Evolutionary conservation across 2,113 vertebrate species (phyloP), one percentile per base, ranked within the genome.

Genomic region (Bettongia penicillata): DNA sequence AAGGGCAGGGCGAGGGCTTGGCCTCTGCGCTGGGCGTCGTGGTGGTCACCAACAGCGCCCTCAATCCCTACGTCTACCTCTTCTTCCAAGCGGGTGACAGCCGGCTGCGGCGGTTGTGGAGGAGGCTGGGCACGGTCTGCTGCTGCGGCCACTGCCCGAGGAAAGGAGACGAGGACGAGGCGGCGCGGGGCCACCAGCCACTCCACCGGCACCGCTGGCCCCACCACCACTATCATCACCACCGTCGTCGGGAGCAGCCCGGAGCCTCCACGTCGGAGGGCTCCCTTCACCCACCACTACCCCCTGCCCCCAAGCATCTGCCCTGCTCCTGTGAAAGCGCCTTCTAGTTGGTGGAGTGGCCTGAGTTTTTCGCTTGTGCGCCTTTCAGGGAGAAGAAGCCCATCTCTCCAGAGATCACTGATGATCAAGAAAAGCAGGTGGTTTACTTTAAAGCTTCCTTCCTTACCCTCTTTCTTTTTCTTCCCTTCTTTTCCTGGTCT

Each of bases 11-110:
- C 93, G 97, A 97, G 94, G 92, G 89, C 89, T 57, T 97, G 96
- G 89, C 95, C 93, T 57, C 94, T 1, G 96, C 95, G 4, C 53
- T 98, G 96, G 98, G 96, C 50, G 95, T 98, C 91, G 91, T 98
- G 26, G 97, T 97, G 49, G 96, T 96, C 25, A 93, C 98, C 94
- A 97, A 95, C 77, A 97, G 98, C 50, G 98, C 98, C 0, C 96
- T 98, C 92, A 96, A 99, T 24, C 98, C 98, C 48, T 98, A 97
- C 94, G 98, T 98, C 51, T 98, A 98, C 94, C 96, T 98, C 28
- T 97, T 98, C 90, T 98, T 98, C 96, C 98, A 98, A 94, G 84
- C 93, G 0, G 95, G 95, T 1, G 91, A 57, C 53, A 25, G 97
- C 92, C 53, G 47, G 57, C 57, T 96, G 25, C 8, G 93, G 93